Conservation (phyloP, 1,140 invertebrate species). For the Halotydeus destructor region DNA sequence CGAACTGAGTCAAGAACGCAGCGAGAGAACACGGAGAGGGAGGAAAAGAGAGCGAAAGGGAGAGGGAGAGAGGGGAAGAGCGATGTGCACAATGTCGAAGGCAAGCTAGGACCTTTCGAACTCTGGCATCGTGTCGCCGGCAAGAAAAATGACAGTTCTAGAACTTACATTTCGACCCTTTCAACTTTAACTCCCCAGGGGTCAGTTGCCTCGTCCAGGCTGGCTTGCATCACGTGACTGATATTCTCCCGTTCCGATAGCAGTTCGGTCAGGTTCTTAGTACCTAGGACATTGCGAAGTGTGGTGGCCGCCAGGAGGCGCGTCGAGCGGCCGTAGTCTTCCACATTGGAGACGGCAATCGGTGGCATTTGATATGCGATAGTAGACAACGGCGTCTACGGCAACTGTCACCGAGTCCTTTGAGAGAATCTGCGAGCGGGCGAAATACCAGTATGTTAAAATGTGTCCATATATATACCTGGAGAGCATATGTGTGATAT, state of each 20-base stretch:
- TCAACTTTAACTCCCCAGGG: conserved; percentile 41
- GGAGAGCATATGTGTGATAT: neutral
- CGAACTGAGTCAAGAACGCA: too few relatives aligned
- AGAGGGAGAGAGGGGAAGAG: too few relatives aligned
- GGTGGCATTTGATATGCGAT: conserved; percentile 37
- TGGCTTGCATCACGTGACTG: conserved; percentile 28
- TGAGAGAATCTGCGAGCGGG: conserved; percentile 28
- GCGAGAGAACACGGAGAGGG: too few relatives aligned
- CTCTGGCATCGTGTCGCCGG: too few relatives aligned
- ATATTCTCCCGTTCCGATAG: conserved; percentile 33
- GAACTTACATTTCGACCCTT: conserved; percentile 35
- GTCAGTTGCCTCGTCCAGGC: conserved; percentile 36
- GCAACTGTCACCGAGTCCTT: conserved; percentile 30
- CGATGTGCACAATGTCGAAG: too few relatives aligned
- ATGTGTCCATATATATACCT: neutral
- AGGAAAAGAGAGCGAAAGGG: too few relatives aligned
- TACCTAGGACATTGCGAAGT: conserved; percentile 33
- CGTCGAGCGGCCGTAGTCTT: conserved; percentile 29
- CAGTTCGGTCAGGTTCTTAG: conserved; percentile 33
- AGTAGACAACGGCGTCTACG: conserved; percentile 35
- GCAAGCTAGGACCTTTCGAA: too few relatives aligned
- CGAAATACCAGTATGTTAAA: neutral
- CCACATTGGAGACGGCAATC: conserved; percentile 37
- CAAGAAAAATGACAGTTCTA: neutral
- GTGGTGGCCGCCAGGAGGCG: conserved; percentile 25